These are phyloP conservation scores for Xyrauchen texanus DNA, from an alignment of 2,113 vertebrate species.

Conservation along the genomic window DNA sequence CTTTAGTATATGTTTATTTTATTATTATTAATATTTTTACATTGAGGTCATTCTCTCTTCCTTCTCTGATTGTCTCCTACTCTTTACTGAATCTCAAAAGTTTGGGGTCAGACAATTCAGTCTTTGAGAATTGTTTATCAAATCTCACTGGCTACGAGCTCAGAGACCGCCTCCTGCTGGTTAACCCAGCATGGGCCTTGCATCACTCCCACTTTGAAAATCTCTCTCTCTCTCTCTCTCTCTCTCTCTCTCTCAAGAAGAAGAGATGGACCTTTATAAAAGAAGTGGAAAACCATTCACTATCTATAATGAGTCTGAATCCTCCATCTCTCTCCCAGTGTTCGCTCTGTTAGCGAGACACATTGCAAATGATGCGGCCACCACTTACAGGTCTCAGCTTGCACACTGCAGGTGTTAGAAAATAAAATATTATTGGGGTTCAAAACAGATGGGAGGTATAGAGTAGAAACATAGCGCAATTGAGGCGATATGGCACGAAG, in stretches of 20 bases:
- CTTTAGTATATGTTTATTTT: too few species aligned
- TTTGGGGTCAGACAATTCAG: constrained; percentile 52
- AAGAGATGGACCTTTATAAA: constrained; percentile 30
- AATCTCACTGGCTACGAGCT: constrained; percentile 58
- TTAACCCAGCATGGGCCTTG: constrained; percentile 51
- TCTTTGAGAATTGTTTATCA: constrained; percentile 63
- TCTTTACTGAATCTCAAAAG: constrained; percentile 36
- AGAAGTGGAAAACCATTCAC: constrained; percentile 1
- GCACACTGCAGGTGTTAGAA: neutral
- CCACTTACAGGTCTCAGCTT: neutral
- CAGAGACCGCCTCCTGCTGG: constrained; percentile 59
- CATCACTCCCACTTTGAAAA: constrained; percentile 55
- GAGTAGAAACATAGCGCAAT: constrained; percentile 12
- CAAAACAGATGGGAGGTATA: constrained; percentile 4
- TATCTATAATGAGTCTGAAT: constrained; percentile 37
- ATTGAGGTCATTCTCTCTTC: neutral
- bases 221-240: constrained; percentile 24
- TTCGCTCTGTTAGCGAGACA: neutral
- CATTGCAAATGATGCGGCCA: neutral
- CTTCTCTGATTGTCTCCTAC: neutral
- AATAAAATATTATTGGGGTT: neutral
- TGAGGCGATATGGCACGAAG: constrained; percentile 31
- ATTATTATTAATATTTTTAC: too few species aligned
- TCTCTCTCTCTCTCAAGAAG: constrained; percentile 18
- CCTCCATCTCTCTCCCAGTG: neutral